phyloP scores from a whole-genome alignment of 2,113 vertebrate genomes.

The Bombycilla garrulus region DNA sequence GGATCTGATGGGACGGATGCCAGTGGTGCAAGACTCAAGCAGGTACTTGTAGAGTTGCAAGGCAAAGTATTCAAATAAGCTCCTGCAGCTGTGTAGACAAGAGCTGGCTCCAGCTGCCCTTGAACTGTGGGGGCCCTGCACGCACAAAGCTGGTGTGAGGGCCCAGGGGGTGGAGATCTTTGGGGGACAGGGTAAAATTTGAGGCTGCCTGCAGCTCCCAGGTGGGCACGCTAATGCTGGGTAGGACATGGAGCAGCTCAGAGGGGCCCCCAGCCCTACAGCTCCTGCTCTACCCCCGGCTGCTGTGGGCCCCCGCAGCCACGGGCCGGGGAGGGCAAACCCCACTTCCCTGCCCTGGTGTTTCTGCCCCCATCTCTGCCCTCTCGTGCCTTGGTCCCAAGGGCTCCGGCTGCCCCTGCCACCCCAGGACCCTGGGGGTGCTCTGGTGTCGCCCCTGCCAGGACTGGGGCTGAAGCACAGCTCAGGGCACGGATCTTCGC shows the following conservation, averaged over 20 bases:
- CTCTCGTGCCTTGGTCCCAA: rapidly evolving
- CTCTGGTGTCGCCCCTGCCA: no score
- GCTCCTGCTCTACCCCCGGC: rapidly evolving
- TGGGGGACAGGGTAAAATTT: background rate
- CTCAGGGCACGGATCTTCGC: rapidly evolving
- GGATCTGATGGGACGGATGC: background rate
- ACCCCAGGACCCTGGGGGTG: rapidly evolving
- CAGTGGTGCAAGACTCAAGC: rapidly evolving
- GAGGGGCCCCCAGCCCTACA: background rate
- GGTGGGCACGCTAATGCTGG: rapidly evolving
- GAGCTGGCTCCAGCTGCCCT: background rate
- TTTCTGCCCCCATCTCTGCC: rapidly evolving
- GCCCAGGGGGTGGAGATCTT: rapidly evolving
- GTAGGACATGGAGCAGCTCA: rapidly evolving
- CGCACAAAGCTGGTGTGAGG: rapidly evolving
- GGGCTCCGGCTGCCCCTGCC: background rate
- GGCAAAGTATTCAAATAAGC: background rate
- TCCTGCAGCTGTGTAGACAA: background rate
- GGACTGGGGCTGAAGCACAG: background rate
- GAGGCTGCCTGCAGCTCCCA: background rate
- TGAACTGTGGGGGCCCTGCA: rapidly evolving
- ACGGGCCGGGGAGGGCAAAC: rapidly evolving
- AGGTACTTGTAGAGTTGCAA: background rate
- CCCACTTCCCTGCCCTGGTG: rapidly evolving
- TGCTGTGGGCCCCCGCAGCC: rapidly evolving